Percentiles rank a stretch among this genome's conserved stretches.
These are phyloP conservation scores for Alcis repandata DNA, from an alignment of 2,888 invertebrate species.

Conservation along the genomic window DNA sequence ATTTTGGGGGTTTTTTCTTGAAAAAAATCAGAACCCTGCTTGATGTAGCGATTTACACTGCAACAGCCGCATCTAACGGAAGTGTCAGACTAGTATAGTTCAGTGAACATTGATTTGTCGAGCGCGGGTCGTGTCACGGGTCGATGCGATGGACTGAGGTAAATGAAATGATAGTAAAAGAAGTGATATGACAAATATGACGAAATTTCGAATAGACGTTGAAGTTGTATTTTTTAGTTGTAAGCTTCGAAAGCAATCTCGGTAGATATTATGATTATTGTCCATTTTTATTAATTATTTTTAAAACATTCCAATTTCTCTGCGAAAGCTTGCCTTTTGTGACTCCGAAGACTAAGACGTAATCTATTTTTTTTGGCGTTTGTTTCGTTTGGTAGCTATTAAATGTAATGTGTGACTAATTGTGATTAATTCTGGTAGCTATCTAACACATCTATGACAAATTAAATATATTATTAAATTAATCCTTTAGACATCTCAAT, in stretches of 20 bases:
- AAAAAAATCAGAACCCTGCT: no score
- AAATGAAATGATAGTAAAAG: background rate
- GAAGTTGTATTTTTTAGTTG: conserved; percentile 11
- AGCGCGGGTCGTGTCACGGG: conserved; percentile 10
- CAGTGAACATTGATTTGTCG: background rate
- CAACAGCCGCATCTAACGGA: background rate
- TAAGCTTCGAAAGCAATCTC: conserved; percentile 28
- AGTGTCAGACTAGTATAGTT: background rate
- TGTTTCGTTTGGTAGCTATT: conserved; percentile 21
- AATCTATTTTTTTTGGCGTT: conserved; percentile 19
- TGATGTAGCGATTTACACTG: background rate
- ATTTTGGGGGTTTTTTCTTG: no score
- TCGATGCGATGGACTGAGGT: conserved; percentile 1
- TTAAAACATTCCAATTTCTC: conserved; percentile 24
- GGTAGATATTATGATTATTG: conserved; percentile 17
- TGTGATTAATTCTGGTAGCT: conserved; percentile 6
- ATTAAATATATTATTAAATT: background rate
- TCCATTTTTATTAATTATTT: conserved; percentile 6
- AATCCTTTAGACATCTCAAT: conserved; percentile 1
- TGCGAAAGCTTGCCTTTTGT: conserved; percentile 33
- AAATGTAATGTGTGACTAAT: conserved; percentile 4
- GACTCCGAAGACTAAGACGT: conserved; percentile 18
- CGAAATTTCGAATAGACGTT: conserved; percentile 8
- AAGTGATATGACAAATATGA: conserved; percentile 10
- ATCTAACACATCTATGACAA: conserved; percentile 3